Evolutionary conservation across 2,797 vertebrate species (phyloP), one percentile per base, ranked within the genome.

Genomic region (Amphiprion clarkii): DNA sequence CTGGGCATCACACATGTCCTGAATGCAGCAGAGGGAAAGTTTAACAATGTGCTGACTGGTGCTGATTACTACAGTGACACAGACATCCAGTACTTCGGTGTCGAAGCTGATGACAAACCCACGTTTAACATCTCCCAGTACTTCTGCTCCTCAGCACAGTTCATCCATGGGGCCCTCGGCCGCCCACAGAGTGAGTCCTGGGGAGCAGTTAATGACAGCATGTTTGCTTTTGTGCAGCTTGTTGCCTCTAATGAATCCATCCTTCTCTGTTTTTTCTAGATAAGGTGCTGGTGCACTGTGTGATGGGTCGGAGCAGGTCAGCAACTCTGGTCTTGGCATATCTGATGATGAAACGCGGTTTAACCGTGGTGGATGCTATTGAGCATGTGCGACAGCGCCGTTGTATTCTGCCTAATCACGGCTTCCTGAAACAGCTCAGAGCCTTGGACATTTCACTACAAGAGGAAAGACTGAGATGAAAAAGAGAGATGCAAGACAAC

Each of bases 271-370:
- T 60, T 56, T 48, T 87, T 67, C 4, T 88, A 99, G 98, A 88
- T 88, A 98, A 97, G 84, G 92, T 99, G 71, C 89, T 99, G 86
- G 97, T 99, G 60, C 98, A 99, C 87, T 99, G 98, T 0, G 96
- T 95, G 31, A 98, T 97, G 98, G 97, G 98, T 10, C 95, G 97
- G 58, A 99, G 98, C 83, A 95, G 97, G 51, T 98, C 97, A 0
- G 96, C 96, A 0, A 95, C 96, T 0, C 68, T 98, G 82, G 96
- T 97, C 59, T 84, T 99, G 90, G 97, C 96, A 11, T 98, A 97
- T 80, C 92, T 98, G 90, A 98, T 99, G 97, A 96, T 96, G 69
- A 90, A 96, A 85, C 93, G 94, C 84, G 82, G 90, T 55, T 95
- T 98, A 93, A 97, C 95, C 0, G 93, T 98, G 52, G 97, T 98